Conservation (phyloP, 1,140 invertebrate species). For the Riptortus pedestris region DNA sequence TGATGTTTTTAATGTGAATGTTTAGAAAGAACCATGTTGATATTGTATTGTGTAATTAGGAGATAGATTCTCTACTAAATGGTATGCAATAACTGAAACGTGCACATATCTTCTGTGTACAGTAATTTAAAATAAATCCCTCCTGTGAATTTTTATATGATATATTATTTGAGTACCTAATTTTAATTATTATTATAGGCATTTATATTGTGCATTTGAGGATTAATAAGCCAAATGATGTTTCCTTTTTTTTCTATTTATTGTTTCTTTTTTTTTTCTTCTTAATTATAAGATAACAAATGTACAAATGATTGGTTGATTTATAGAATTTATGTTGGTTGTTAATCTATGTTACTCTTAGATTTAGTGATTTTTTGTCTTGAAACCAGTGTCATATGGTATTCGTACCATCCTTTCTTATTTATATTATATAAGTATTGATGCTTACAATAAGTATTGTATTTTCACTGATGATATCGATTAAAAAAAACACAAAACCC, state of each 20-base stretch:
- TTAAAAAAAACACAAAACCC: background rate
- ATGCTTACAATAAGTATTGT: conserved; percentile 17
- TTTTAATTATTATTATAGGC: conserved; percentile 9
- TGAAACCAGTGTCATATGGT: conserved; percentile 15
- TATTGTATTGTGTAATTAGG: conserved; percentile 16
- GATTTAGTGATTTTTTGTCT: conserved; percentile 8
- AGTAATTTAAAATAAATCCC: conserved; percentile 17
- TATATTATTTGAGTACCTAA: conserved; percentile 8
- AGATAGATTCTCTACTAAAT: background rate
- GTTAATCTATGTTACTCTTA: conserved; percentile 15
- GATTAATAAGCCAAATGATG: conserved; percentile 8
- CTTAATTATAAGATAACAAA: background rate
- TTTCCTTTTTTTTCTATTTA: conserved; percentile 2
- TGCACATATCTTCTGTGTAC: conserved; percentile 1
- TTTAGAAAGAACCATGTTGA: conserved; percentile 16
- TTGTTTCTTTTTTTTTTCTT: background rate
- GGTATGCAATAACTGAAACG: conserved; percentile 11
- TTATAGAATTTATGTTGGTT: conserved; percentile 16
- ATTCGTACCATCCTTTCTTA: conserved; percentile 7
- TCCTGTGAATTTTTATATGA: conserved; percentile 11
- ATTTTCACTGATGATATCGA: conserved; percentile 20
- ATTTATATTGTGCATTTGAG: conserved; percentile 9
- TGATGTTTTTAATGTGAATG: conserved; percentile 15
- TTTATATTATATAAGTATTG: conserved; percentile 21
- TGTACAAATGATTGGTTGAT: conserved; percentile 22